Evolutionary conservation across 2,888 invertebrate genomes (phyloP), one percentile per base, ranked within the genome.

Genomic region (Sinotaia quadrata): DNA sequence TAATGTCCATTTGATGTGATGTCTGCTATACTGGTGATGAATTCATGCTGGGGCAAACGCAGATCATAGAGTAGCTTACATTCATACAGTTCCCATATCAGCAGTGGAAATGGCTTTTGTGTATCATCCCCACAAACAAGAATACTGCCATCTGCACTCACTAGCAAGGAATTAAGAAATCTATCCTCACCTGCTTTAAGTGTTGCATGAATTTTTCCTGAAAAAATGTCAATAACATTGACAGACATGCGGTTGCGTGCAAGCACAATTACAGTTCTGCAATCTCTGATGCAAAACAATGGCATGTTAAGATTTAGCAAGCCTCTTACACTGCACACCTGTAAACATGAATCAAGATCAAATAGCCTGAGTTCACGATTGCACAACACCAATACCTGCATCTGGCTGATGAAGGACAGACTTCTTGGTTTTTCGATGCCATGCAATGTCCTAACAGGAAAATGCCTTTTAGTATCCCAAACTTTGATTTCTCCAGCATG

Each of bases 301-400:
- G 95, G 95, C 95, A 95, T 94, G 88, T 94, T 95, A 87, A 95
- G 95, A 90, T 95, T 95, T 94, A 95, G 95, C 34, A 95, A 94
- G 49, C 88, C 88, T 84, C 94, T 93, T 56, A 95, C 88, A 49
- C 94, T 92, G 15, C 93, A 92, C 81, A 93, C 83, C 86, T 92
- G 91, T 27, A 79, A 78, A 2, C 94, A 95, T 88, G 92, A 91
- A 81, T 95, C 92, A 63, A 95, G 89, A 87, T 95, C 93, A 81
- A 94, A 94, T 49, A 95, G 92, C 78, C 92, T 91, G 36, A 96
- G 91, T 86, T 95, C 95, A 47, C 95, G 90, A 68, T 93, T 91
- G 85, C 95, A 95, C 60, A 95, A 89, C 67, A 95, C 93, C 74
- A 95, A 93, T 72, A 94, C 94, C 73, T 91, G 91, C 41, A 80